A percentile compares a stretch with the other conserved stretches of the same genome.
Evolutionary conservation across 2,113 vertebrate genomes (phyloP).

Genomic region (Nycticryphes semicollaris): DNA sequence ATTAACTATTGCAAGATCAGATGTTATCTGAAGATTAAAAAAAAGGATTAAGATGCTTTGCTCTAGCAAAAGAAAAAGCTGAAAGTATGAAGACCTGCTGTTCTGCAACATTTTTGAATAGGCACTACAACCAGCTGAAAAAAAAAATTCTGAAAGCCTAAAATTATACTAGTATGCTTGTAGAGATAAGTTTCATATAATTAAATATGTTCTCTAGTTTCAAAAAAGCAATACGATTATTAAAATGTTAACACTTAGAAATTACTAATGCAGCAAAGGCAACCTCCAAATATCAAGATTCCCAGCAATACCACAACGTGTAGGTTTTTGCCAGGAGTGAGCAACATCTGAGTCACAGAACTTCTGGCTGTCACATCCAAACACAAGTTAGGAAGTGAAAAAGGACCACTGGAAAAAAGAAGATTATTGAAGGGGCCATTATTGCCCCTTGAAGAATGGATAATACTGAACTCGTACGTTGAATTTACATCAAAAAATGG

Average conservation of each 20-base stretch:
- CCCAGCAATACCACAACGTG: neutral
- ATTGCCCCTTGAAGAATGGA: too few species aligned
- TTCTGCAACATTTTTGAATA: neutral
- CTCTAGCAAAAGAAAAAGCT: neutral
- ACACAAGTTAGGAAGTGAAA: neutral
- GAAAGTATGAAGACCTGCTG: neutral
- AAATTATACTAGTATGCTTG: neutral
- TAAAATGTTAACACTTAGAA: neutral
- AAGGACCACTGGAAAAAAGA: neutral
- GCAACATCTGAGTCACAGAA: neutral
- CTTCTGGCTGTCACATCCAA: neutral
- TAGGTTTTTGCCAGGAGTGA: neutral
- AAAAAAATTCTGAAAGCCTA: neutral
- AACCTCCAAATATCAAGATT: neutral
- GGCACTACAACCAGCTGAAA: neutral
- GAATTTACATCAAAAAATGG: neutral
- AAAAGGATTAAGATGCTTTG: neutral
- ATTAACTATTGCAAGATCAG: neutral
- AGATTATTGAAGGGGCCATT: neutral
- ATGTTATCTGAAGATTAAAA: neutral
- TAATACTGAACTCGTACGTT: fast-evolving
- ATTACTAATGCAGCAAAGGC: neutral
- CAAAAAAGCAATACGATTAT: too few species aligned
- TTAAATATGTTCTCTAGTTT: too few species aligned
- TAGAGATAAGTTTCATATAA: neutral